Conservation (phyloP, 1,140 invertebrate species). For the Scaptomyza hsui region DNA sequence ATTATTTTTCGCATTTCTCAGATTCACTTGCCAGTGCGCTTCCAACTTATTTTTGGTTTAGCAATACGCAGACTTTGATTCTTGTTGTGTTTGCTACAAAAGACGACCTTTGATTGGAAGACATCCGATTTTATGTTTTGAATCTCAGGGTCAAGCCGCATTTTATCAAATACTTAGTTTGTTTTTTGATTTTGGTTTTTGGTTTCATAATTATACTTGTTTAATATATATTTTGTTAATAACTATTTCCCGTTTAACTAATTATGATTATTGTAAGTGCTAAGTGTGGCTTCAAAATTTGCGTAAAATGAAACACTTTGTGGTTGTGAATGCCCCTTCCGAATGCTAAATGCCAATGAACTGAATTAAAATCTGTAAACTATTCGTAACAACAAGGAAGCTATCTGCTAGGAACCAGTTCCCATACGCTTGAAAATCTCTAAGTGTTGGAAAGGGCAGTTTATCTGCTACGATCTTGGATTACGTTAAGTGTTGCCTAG, state of each 20-base stretch:
- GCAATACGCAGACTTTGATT: slow-evolving; percentile 81
- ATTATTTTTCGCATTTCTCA: slow-evolving; percentile 52
- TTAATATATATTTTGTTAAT: slow-evolving; percentile 71
- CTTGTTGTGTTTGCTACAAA: slow-evolving; percentile 83
- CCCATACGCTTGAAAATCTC: neutral
- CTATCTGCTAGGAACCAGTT: neutral
- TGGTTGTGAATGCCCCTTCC: slow-evolving; percentile 43
- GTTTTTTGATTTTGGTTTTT: slow-evolving; percentile 31
- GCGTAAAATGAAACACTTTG: slow-evolving; percentile 68
- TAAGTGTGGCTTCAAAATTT: slow-evolving; percentile 64
- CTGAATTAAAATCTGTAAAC: neutral
- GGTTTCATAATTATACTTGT: slow-evolving; percentile 34
- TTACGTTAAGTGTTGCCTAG: slow-evolving; percentile 22
- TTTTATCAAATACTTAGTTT: slow-evolving; percentile 66
- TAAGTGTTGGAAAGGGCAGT: slow-evolving; percentile 25
- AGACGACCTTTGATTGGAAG: slow-evolving; percentile 84
- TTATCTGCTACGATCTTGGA: slow-evolving; percentile 16
- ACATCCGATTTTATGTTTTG: slow-evolving; percentile 84
- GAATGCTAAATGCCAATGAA: neutral
- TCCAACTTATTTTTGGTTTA: slow-evolving; percentile 68
- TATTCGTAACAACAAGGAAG: neutral
- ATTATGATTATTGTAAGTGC: slow-evolving; percentile 74
- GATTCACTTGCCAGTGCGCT: slow-evolving; percentile 59
- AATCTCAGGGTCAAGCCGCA: slow-evolving; percentile 83
- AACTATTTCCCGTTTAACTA: slow-evolving; percentile 72